Conservation (phyloP, 2,113 vertebrate genomes). For the Oceanodroma tethys region DNA sequence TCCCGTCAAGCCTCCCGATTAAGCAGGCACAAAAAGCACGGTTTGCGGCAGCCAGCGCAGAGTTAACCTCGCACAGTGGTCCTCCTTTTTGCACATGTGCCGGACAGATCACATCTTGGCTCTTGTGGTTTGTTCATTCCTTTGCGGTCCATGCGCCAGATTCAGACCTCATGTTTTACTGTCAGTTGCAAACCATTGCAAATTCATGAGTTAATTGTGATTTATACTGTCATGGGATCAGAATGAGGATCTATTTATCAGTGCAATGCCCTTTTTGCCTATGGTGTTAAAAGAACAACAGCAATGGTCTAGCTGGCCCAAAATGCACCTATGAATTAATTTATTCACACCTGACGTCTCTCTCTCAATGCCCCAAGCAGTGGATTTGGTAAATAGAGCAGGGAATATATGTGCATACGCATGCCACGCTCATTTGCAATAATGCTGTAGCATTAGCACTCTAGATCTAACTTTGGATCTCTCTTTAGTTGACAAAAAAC, state of each 20-base stretch:
- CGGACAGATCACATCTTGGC: neutral
- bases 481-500: neutral
- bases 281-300: neutral
- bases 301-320: neutral
- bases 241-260: neutral
- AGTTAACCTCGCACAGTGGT: neutral
- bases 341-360: neutral
- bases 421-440: neutral
- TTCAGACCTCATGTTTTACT: neutral
- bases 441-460: neutral
- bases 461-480: neutral
- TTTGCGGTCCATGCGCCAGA: neutral
- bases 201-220: neutral
- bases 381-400: neutral
- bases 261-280: neutral
- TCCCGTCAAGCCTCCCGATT: neutral
- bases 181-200: neutral
- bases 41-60: neutral
- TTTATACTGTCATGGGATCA: neutral
- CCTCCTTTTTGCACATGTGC: neutral
- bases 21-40: neutral
- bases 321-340: neutral
- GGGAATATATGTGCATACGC: neutral
- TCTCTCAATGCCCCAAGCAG: neutral
- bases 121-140: neutral